Evolutionary conservation across 2,888 invertebrate genomes (phyloP).

Genomic region (Lordiphosa fenestrarum): DNA sequence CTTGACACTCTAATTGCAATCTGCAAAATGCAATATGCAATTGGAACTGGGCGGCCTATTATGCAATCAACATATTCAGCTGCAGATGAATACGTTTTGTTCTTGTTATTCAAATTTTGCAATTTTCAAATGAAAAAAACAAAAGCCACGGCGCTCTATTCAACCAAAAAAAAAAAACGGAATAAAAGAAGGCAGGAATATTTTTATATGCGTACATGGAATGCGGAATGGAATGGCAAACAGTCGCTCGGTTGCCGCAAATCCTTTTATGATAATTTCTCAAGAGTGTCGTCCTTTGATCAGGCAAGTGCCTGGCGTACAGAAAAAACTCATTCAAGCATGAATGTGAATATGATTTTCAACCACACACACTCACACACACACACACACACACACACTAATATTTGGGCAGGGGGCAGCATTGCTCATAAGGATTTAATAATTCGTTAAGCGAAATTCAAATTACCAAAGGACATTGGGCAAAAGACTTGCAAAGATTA

Average conservation of each 20-base stretch:
- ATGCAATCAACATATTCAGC: constrained; percentile 43
- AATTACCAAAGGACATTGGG: constrained; percentile 53
- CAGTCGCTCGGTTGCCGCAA: constrained; percentile 54
- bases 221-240: constrained; percentile 29
- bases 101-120: constrained; percentile 65
- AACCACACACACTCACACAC: constrained; percentile 54
- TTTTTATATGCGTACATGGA: constrained; percentile 12
- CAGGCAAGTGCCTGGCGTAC: constrained; percentile 72
- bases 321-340: constrained; percentile 77
- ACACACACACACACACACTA: constrained; percentile 20
- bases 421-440: constrained; percentile 64
- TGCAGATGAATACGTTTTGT: constrained; percentile 30
- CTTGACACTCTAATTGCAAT: constrained; percentile 60
- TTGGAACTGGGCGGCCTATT: constrained; percentile 41
- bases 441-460: constrained; percentile 75
- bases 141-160: constrained; percentile 63
- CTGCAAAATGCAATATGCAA: constrained; percentile 31
- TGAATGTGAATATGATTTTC: constrained; percentile 75
- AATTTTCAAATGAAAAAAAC: constrained; percentile 60
- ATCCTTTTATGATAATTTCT: constrained; percentile 80
- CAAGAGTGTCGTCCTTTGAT: constrained; percentile 80
- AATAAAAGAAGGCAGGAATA: constrained; percentile 14
- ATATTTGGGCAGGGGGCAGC: constrained; percentile 11
- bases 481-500: too few species aligned
- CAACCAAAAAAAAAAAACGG: constrained; percentile 32